These are phyloP conservation scores for Pelecanus crispus DNA, from an alignment of 2,113 vertebrate genomes.

Conservation along the genomic window DNA sequence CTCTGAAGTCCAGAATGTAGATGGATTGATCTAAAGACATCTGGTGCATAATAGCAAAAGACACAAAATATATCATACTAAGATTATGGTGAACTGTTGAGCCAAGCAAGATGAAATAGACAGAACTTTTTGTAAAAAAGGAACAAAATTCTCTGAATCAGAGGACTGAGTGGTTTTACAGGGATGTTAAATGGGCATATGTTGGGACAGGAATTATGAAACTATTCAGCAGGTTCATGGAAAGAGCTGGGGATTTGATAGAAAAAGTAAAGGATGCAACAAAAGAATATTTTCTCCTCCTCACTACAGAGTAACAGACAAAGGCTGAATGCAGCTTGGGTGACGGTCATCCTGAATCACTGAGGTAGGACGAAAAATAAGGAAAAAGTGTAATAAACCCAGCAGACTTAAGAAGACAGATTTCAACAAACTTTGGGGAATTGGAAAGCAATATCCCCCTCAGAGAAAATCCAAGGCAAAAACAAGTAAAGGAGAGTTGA, in stretches of 20 bases:
- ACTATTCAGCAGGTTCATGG: not conserved
- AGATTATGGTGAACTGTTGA: not conserved
- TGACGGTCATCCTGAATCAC: not conserved
- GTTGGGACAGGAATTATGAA: not conserved
- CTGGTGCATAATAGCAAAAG: not conserved
- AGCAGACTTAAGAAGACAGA: not conserved
- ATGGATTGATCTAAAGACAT: not conserved
- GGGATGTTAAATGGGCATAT: accelerated
- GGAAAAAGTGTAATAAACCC: not conserved
- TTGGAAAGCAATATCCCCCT: not conserved
- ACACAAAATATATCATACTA: not conserved
- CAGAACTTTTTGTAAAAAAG: not conserved
- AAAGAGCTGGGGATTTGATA: not conserved
- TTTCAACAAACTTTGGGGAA: not conserved
- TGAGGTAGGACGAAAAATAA: not conserved
- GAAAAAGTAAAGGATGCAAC: not conserved
- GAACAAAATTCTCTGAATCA: not conserved
- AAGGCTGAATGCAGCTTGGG: not conserved
- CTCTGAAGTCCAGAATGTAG: not conserved
- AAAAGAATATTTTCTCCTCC: not conserved
- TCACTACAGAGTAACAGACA: not conserved
- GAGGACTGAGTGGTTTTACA: not conserved
- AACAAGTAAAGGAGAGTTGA: not conserved
- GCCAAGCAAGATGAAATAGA: accelerated
- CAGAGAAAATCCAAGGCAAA: not conserved